Evolutionary conservation across 35 echinoderm and acorn worm genomes (phyloP).

Genomic region (Heliocidaris erythrogramma): DNA sequence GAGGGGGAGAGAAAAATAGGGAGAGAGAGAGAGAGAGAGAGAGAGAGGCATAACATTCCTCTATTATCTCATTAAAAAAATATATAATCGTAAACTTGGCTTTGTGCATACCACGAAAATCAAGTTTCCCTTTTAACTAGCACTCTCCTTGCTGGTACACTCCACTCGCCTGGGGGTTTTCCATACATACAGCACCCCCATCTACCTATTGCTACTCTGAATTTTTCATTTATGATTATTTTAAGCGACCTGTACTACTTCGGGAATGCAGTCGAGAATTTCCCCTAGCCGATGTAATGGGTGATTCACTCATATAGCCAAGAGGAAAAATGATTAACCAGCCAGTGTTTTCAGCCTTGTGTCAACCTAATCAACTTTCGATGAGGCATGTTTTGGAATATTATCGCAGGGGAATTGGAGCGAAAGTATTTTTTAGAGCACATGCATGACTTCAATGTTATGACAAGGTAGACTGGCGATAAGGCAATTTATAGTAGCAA

Average conservation of each 20-base stretch:
- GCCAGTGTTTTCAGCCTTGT: background rate
- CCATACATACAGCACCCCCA: background rate
- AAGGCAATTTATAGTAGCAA: too few species aligned
- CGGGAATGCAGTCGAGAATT: background rate
- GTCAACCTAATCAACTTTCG: slow-evolving; percentile 9
- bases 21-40: background rate
- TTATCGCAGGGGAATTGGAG: background rate
- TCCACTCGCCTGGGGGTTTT: background rate
- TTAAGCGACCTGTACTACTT: background rate
- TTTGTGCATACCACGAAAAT: too few species aligned
- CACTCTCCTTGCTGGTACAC: background rate
- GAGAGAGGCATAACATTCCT: too few species aligned
- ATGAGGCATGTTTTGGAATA: background rate
- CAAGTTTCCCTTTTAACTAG: background rate
- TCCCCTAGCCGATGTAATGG: background rate
- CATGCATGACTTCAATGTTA: background rate
- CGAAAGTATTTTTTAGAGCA: background rate
- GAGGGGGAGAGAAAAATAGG: background rate
- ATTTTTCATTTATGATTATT: slow-evolving; percentile 14
- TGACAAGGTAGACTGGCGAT: background rate
- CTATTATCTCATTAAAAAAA: too few species aligned
- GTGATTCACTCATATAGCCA: background rate
- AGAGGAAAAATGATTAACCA: background rate
- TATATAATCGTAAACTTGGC: too few species aligned
- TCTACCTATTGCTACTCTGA: background rate